Evolutionary conservation across 2,888 invertebrate genomes (phyloP).

Genomic region (Rutpela maculata): DNA sequence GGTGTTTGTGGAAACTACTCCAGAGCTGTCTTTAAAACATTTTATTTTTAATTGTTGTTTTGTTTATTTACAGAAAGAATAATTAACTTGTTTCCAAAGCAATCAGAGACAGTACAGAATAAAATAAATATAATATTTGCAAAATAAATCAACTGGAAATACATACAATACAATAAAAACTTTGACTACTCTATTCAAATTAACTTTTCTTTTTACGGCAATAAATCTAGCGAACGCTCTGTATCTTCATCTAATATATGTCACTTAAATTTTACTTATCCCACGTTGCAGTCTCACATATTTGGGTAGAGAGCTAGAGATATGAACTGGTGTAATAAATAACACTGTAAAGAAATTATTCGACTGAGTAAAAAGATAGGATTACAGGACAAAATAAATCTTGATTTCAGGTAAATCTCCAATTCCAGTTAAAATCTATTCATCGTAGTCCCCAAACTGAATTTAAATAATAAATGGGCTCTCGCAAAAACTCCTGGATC

Average conservation of each 20-base stretch:
- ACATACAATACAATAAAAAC: too few species aligned
- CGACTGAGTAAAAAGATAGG: conserved; percentile 35
- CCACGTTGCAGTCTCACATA: conserved; percentile 23
- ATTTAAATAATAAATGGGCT: conserved; percentile 38
- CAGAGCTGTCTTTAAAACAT: too few species aligned
- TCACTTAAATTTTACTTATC: conserved; percentile 29
- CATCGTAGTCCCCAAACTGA: conserved; percentile 32
- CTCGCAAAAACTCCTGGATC: conserved; percentile 12
- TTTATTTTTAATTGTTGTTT: too few species aligned
- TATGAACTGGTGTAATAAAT: conserved; percentile 32
- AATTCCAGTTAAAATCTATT: conserved; percentile 39
- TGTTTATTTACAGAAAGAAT: too few species aligned
- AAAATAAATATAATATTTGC: too few species aligned
- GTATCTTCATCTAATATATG: conserved; percentile 6
- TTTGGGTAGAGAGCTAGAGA: conserved; percentile 16
- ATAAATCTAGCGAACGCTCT: neutral
- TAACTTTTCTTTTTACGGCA: neutral
- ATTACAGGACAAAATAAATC: conserved; percentile 40
- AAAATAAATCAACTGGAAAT: too few species aligned
- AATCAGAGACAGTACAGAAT: too few species aligned
- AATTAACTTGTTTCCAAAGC: too few species aligned
- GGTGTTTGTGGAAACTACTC: too few species aligned
- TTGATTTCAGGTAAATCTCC: conserved; percentile 39
- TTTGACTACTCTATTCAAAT: neutral
- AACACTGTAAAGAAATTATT: conserved; percentile 37